Base-by-base conservation (phyloP, 2,113 vertebrate genomes). In the Elaphurus davidianus region DNA sequence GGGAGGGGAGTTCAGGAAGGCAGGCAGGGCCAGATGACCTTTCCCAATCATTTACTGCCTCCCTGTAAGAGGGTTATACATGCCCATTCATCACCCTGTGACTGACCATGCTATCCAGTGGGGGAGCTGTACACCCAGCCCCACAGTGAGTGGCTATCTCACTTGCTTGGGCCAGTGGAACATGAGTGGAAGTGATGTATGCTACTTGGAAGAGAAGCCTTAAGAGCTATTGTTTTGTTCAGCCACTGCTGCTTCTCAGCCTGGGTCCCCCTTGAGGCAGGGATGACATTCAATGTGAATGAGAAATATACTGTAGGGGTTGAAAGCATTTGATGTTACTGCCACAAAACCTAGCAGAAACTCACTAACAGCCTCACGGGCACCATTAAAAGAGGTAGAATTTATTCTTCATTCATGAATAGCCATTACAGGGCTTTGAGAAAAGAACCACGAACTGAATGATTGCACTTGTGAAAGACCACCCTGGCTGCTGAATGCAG, bases 321-420 rank as follows among this genome's bases (percentile, higher is more conserved):
- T 55, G 28, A 90, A 94, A 79, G 62, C 27, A 54, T 71, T 64
- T 81, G 52, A 71, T 76, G 59, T 40, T 74, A 60, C 36, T 71
- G 50, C 3, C 43, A 19, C 40, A 62, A 9, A 82, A 82, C 33
- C 74, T 27, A 52, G 9, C 33, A 57, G 50, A 96, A 90, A 90
- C 59, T 43, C 40, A 78, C 21, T 0, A 47, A 54, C 2, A 86
- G 52, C 30, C 76, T 88, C 11, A 25, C 0, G 43, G 40, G 23
- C 19, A 30, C 86, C 25, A 3, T 19, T 36, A 88, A 87, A 95
- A 43, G 28, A 54, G 54, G 59, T 33, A 71, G 25, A 76, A 43
- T 40, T 45, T 59, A 59, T 45, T 74, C 55, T 78, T 55, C n/a
- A 11, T 21, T 8, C 67, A 54, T 86, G 55, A 89, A 33, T 45